Conservation (phyloP, 2,888 invertebrate genomes). For the Drosophila heteroneura region DNA sequence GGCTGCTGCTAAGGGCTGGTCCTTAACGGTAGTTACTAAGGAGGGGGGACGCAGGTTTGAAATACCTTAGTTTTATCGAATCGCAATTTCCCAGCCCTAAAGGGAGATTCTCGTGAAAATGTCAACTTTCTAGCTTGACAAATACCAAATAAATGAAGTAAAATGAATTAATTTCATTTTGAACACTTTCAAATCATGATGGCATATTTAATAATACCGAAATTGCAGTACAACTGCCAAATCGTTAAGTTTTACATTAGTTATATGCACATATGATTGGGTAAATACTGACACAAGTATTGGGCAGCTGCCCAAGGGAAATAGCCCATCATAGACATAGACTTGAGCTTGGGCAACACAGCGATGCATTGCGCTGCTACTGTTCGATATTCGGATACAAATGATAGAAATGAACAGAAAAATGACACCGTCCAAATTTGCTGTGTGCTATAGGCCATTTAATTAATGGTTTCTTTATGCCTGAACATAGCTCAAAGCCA, state of each 20-base stretch:
- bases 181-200: neutral
- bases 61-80: neutral
- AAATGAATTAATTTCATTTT: neutral
- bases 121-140: neutral
- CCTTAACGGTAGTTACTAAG: neutral
- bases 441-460: constrained; percentile 42
- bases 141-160: neutral
- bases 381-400: constrained; percentile 35
- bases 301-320: neutral
- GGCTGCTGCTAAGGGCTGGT: neutral
- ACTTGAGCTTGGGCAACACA: neutral
- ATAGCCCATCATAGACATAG: neutral
- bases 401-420: constrained; percentile 51
- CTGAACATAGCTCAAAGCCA: constrained; percentile 59
- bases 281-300: neutral
- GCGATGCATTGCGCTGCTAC: neutral
- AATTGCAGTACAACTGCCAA: neutral
- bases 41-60: rapidly evolving
- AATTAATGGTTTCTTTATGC: constrained; percentile 63
- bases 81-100: neutral
- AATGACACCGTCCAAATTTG: constrained; percentile 34
- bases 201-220: neutral
- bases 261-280: neutral
- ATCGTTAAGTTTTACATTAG: neutral
- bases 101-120: neutral